These are phyloP conservation scores for Pseudorhiza aurosa DNA, from an alignment of 30 jellyfish, hydroid and myxozoan genomes.

Conservation along the genomic window DNA sequence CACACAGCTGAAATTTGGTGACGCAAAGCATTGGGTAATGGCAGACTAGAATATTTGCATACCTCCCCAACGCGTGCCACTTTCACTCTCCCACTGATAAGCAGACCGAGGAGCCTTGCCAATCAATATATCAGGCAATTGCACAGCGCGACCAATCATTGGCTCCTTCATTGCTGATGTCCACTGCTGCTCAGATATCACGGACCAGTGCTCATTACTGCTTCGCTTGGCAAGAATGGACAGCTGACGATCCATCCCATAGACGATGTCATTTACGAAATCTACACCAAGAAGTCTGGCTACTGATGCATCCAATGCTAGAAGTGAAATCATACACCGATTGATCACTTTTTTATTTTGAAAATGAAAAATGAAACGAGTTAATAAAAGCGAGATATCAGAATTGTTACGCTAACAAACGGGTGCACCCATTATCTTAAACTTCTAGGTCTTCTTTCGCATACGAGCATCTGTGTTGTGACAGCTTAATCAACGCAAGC, in stretches of 20 bases:
- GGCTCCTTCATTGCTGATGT: neutral
- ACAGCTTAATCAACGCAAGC: too few relatives aligned
- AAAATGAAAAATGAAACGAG: neutral
- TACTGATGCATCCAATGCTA: conserved; percentile 13
- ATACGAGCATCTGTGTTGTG: too few relatives aligned
- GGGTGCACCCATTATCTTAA: too few relatives aligned
- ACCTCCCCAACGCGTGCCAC: conserved; percentile 54
- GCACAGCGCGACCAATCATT: neutral
- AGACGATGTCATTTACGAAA: neutral
- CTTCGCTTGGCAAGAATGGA: neutral
- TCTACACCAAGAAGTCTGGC: conserved; percentile 20
- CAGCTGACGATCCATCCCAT: conserved; percentile 9
- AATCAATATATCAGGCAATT: conserved; percentile 25
- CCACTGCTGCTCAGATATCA: conserved; percentile 17
- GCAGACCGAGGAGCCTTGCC: conserved; percentile 1
- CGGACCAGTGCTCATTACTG: neutral
- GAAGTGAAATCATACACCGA: neutral
- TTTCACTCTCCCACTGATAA: conserved; percentile 10
- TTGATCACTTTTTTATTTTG: neutral
- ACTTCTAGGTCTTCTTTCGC: too few relatives aligned
- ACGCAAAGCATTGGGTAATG: too few relatives aligned
- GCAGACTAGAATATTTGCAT: too few relatives aligned
- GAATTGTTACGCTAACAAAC: too few relatives aligned
- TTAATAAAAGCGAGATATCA: too few relatives aligned
- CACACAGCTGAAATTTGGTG: too few relatives aligned